Base-by-base conservation (phyloP, 64 coral and sea anemone species). In the Orbicella faveolata region DNA sequence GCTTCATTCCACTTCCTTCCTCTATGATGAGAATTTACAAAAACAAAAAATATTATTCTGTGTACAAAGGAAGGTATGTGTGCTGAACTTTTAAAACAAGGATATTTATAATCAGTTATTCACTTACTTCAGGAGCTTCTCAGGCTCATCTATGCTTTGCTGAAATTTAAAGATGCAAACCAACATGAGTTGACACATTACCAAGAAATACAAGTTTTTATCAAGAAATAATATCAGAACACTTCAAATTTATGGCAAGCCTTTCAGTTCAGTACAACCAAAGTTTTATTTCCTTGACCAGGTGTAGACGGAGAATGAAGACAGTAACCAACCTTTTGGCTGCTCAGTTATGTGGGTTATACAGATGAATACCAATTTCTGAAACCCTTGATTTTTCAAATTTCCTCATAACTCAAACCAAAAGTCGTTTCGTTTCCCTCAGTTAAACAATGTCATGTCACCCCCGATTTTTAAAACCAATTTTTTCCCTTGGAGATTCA, bases 1-100 rank as follows among this genome's bases (percentile, higher is more conserved):
- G 87, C 87, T 61, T 96, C 90, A n/a, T 96, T 92, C 94, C 94
- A 96, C 75, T 93, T 96, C 18, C 81, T 89, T 51, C 94, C 92
- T 76, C 94, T 90, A 36, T 79, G 21, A 68, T 41, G 51, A 70
- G 18, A 44, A 48, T 19, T 1, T 9, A 67, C 21, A 23, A 51
- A 83, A 17, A 63, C 14, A 51, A 83, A 17, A 63, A 70, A 26
- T 26, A 11, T 26, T 23, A 70, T 19, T 19, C 0, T 67, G 7
- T 19, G 62, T 64, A 6, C 20, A 21, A 21, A 23, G 6, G 18
- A 21, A 7, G 23, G 6, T 67, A 67, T 17, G 6, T 59, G 55
- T 59, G 55, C 55, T 59, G 55, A 59, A 48, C 9, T 70, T 26
- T 26, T 23, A n/a, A 4, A 1, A 3, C 67, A 70, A 70, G 67